Base-by-base conservation (phyloP, 2,888 invertebrate species). In the Aelia acuminata region DNA sequence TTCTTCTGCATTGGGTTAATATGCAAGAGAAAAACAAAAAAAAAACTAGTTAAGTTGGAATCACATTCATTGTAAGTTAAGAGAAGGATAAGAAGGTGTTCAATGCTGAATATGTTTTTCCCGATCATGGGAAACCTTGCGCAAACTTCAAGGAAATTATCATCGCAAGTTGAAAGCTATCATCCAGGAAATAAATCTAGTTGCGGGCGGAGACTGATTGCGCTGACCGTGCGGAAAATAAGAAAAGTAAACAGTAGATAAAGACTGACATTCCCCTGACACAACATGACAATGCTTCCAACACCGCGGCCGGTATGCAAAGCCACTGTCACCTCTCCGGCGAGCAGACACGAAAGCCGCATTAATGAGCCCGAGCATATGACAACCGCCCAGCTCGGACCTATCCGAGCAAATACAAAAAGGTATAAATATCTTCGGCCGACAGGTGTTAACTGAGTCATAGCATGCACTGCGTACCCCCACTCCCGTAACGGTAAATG, bases 231-330 rank as follows among this genome's bases (percentile, higher is more conserved):
- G 13, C 5, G 26, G 13, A 57, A 57, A 57, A 57, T 57, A 57
- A 57, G 11, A 57, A 31, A 26, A 57, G 53, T 26, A n/a, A 53
- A 53, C 1, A 53, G n/a, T 1, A 53, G 57, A 57, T 57, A 57
- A 57, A 57, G 57, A 57, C 57, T 57, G 57, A 15, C 57, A 57
- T 53, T 53, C n/a, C 11, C n/a, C n/a, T 53, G 53, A n/a, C 53
- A n/a, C 4, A 57, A 57, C 57, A 57, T 57, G 57, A 26, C 57
- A 57, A 57, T 57, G 57, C 57, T 57, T 13, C 57, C 57, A 57
- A 57, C 57, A 57, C 26, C 57, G 57, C 26, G 15, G 26, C 18
- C 57, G 13, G 15, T 57, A 57, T 57, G 57, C 57, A 26, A 57
- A 57, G 26, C 15, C 26, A 57, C 57, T 57, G 57, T 57, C 57